Percentiles rank a stretch among this genome's conserved stretches.
Evolutionary conservation across 2,113 vertebrate genomes (phyloP).

Genomic region (Etia nguti): DNA sequence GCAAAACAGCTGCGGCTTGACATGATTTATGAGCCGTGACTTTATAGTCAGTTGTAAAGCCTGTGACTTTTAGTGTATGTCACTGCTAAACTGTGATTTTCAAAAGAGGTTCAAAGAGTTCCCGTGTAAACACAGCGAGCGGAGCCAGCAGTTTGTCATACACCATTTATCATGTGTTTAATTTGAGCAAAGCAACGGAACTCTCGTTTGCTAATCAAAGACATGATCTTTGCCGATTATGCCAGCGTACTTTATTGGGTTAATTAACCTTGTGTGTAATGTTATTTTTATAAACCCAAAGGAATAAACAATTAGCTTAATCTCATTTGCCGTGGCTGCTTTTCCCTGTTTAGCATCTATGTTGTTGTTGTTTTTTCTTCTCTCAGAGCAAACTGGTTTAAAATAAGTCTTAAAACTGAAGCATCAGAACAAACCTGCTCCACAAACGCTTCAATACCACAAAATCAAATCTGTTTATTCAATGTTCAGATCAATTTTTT

Average conservation of each 20-base stretch:
- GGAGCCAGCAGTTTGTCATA: constrained; percentile 39
- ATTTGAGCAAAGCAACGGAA: constrained; percentile 50
- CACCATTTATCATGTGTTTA: constrained; percentile 51
- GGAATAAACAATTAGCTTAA: constrained; percentile 46
- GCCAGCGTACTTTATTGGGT: constrained; percentile 21
- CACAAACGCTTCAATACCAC: background rate
- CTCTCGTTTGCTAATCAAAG: constrained; percentile 58
- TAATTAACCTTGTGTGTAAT: constrained; percentile 57
- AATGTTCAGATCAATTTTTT: background rate
- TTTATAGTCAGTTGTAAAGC: constrained; percentile 63
- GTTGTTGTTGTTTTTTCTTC: background rate
- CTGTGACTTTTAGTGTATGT: constrained; percentile 47
- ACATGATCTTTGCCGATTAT: constrained; percentile 49
- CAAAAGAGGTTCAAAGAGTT: constrained; percentile 36
- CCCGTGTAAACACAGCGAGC: constrained; percentile 31
- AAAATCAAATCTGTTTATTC: background rate
- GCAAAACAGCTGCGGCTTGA: constrained; percentile 51
- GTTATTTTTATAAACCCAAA: constrained; percentile 17
- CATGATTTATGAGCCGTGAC: constrained; percentile 62
- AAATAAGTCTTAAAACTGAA: constrained; percentile 1
- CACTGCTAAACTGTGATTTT: constrained; percentile 35
- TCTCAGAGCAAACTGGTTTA: background rate
- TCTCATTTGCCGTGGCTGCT: background rate
- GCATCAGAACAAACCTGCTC: background rate
- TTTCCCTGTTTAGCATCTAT: constrained; percentile 11